Evolutionary conservation across 2,113 vertebrate genomes (phyloP).

Genomic region (Alouatta palliata): DNA sequence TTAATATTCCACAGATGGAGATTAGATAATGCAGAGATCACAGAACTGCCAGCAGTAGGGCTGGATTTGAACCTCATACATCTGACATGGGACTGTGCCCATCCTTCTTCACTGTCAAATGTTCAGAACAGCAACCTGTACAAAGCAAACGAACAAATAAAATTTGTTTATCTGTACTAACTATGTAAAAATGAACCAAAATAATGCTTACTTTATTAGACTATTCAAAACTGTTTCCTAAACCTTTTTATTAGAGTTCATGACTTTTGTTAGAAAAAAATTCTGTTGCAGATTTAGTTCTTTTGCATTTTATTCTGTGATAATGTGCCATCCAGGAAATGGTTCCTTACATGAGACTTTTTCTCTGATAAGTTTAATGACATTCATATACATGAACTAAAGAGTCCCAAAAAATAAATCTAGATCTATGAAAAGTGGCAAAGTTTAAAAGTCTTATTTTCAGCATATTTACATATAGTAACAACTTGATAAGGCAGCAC

Average conservation of each 20-base stretch:
- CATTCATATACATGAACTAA: neutral
- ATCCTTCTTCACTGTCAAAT: neutral
- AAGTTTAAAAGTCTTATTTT: neutral
- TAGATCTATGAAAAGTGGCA: neutral
- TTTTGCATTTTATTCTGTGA: neutral
- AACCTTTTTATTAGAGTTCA: neutral
- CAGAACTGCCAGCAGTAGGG: neutral
- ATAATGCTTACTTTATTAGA: neutral
- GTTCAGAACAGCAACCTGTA: neutral
- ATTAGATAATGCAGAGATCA: neutral
- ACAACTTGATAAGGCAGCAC: neutral
- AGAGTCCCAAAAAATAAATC: neutral
- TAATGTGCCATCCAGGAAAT: neutral
- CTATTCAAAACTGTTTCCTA: neutral
- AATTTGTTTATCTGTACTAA: neutral
- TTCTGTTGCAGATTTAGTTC: neutral
- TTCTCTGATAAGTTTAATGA: conserved; percentile 3
- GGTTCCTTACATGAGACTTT: neutral
- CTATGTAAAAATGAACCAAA: neutral
- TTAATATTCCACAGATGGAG: neutral
- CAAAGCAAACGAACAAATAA: neutral
- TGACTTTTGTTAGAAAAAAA: conserved; percentile 29
- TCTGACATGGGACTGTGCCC: neutral
- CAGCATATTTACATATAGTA: neutral
- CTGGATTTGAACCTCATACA: neutral